Percentiles rank a stretch among this genome's conserved stretches.
These are phyloP conservation scores for Mythimna pallens DNA, from an alignment of 2,888 invertebrate species.

Conservation along the genomic window DNA sequence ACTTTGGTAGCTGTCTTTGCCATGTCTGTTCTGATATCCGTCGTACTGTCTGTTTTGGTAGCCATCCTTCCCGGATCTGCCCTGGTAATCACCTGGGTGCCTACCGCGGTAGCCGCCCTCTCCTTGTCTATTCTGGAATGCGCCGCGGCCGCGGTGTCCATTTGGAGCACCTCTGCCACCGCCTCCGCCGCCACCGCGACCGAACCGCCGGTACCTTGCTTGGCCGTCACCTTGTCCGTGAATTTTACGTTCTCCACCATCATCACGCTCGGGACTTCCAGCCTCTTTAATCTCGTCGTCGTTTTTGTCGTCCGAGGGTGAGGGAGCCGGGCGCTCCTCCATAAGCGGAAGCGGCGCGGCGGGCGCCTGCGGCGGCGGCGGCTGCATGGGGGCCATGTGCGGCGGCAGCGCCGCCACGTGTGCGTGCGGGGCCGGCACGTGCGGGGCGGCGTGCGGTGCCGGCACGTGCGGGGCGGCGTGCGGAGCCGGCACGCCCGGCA, in stretches of 20 bases:
- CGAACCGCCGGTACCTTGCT: conserved; percentile 81
- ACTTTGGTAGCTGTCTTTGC: conserved; percentile 78
- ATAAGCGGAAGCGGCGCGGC: conserved; percentile 49
- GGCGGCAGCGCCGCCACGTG: conserved; percentile 73
- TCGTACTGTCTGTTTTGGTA: conserved; percentile 82
- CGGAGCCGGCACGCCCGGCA: conserved; percentile 76
- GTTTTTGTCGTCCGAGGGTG: conserved; percentile 74
- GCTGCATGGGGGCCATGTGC: conserved; percentile 61
- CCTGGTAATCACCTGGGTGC: conserved; percentile 79
- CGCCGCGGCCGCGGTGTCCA: conserved; percentile 84
- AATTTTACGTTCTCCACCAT: conserved; percentile 77
- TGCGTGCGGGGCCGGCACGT: conserved; percentile 75
- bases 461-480: conserved; percentile 74
- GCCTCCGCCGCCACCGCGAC: conserved; percentile 77
- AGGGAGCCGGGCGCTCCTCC: conserved; percentile 68
- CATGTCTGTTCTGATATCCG: conserved; percentile 81
- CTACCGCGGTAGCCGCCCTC: conserved; percentile 81
- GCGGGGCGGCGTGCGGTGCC: conserved; percentile 72
- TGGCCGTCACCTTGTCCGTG: conserved; percentile 87
- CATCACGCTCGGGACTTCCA: conserved; percentile 82
- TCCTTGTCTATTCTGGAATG: conserved; percentile 77
- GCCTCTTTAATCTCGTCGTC: conserved; percentile 81
- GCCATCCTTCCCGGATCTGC: conserved; percentile 78
- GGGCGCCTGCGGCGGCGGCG: conserved; percentile 55
- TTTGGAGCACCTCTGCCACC: conserved; percentile 81